phyloP scores from a whole-genome alignment of 1,140 invertebrate species.

The Drosophila neocordata region DNA sequence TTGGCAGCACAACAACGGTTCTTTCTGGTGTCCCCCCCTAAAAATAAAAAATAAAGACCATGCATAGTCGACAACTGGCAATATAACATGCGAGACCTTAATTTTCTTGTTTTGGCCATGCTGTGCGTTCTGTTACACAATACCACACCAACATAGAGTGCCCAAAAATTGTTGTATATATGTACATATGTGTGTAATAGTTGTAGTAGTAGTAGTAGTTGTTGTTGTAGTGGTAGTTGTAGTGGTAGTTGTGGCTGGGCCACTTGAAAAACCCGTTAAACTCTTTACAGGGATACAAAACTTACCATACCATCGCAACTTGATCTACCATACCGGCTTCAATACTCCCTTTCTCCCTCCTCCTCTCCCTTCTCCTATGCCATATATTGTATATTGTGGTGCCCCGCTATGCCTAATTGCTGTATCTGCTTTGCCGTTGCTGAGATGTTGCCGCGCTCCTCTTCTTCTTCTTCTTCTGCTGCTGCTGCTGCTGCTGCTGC shows the following conservation, averaged over 20 bases:
- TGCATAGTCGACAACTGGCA: slow-evolving; percentile 35
- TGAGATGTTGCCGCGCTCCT: background rate
- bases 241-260: slow-evolving; percentile 22
- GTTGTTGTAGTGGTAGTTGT: background rate
- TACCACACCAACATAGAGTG: slow-evolving; percentile 51
- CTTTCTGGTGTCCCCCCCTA: slow-evolving; percentile 58
- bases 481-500: slow-evolving; percentile 7
- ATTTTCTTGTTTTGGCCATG: slow-evolving; percentile 48
- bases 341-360: slow-evolving; percentile 19
- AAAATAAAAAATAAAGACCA: slow-evolving; percentile 34
- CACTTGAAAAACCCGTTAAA: slow-evolving; percentile 77
- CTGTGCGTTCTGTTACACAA: slow-evolving; percentile 76
- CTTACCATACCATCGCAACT: slow-evolving; percentile 50
- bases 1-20: slow-evolving; percentile 69
- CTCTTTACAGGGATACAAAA: slow-evolving; percentile 55
- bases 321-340: slow-evolving; percentile 52
- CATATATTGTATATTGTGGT: slow-evolving; percentile 25
- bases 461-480: no score
- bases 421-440: slow-evolving; percentile 23
- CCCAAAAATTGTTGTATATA: background rate
- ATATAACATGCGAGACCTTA: slow-evolving; percentile 66
- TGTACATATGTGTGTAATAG: background rate
- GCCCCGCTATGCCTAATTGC: slow-evolving; percentile 44
- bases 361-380: slow-evolving; percentile 10
- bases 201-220: background rate